Evolutionary conservation across 2,797 vertebrate genomes (phyloP).

Genomic region (Erpetoichthys calabaricus): DNA sequence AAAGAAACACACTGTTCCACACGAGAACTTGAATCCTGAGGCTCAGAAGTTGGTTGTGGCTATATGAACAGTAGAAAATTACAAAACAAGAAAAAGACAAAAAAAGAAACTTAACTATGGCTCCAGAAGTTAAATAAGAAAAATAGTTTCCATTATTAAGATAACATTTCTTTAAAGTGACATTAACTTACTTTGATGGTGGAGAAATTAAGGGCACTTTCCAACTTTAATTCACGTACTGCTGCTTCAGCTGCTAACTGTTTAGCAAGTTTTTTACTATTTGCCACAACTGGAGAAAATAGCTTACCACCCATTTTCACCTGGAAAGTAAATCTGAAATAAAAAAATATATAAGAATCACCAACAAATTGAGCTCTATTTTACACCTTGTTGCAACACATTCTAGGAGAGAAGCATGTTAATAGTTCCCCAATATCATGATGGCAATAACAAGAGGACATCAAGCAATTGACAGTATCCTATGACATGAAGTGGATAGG

Average conservation of each 20-base stretch:
- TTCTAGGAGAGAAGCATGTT: too few relatives aligned
- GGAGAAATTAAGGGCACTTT: conserved; percentile 41
- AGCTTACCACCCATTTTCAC: conserved; percentile 74
- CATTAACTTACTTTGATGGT: conserved; percentile 50
- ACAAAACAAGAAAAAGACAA: too few relatives aligned
- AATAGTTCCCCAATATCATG: too few relatives aligned
- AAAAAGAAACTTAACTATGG: too few relatives aligned
- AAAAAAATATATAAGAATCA: neutral
- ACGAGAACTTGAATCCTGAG: conserved; percentile 23
- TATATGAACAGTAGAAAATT: conserved; percentile 1
- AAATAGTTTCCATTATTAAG: too few relatives aligned
- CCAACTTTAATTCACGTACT: conserved; percentile 71
- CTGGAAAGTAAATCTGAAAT: conserved; percentile 75
- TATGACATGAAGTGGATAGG: too few relatives aligned
- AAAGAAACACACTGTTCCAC: conserved; percentile 37
- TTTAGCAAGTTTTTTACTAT: conserved; percentile 87
- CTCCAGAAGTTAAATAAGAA: too few relatives aligned
- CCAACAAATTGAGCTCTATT: too few relatives aligned
- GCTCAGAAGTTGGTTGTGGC: conserved; percentile 43
- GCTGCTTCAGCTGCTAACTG: conserved; percentile 89
- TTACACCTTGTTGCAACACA: too few relatives aligned
- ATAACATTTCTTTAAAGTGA: too few relatives aligned
- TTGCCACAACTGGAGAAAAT: conserved; percentile 72
- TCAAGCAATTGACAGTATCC: too few relatives aligned
- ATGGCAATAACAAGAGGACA: too few relatives aligned